Conservation (phyloP, 2,797 vertebrate genomes). For the Linurgus olivaceus region DNA sequence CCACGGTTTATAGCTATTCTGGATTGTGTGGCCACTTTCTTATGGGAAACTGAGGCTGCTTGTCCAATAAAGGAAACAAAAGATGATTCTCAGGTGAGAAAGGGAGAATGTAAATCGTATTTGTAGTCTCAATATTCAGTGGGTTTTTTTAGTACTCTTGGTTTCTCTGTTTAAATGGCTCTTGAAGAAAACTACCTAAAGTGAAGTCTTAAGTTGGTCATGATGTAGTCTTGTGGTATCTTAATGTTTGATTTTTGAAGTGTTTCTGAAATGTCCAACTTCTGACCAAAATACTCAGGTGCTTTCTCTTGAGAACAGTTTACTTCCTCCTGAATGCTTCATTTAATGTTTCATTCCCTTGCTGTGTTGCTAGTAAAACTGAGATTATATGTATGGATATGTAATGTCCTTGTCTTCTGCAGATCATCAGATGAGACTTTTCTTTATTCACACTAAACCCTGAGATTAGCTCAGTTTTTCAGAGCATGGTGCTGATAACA, state of each 20-base stretch:
- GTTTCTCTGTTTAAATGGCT: neutral
- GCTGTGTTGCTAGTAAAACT: neutral
- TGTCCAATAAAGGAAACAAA: slow-evolving; percentile 83
- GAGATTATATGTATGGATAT: neutral
- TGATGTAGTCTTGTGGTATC: neutral
- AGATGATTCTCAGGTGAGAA: slow-evolving; percentile 78
- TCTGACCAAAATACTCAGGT: neutral
- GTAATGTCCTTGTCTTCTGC: neutral
- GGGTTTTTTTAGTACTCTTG: neutral
- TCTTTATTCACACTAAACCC: neutral
- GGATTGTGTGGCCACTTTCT: slow-evolving; percentile 87
- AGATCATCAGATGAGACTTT: neutral
- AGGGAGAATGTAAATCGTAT: neutral
- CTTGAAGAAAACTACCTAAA: neutral
- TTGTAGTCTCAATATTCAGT: accelerated
- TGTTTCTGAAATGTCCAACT: neutral
- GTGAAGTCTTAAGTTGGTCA: neutral
- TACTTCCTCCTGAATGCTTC: neutral
- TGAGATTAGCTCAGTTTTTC: neutral
- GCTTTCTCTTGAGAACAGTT: neutral
- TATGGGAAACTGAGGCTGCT: slow-evolving; percentile 91
- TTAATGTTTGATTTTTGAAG: neutral
- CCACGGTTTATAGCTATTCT: slow-evolving; percentile 83
- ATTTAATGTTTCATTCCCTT: neutral
- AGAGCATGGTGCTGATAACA: neutral